Evolutionary conservation across 2,888 invertebrate genomes (phyloP), one percentile per base, ranked within the genome.

Genomic region (Sialis lutaria): DNA sequence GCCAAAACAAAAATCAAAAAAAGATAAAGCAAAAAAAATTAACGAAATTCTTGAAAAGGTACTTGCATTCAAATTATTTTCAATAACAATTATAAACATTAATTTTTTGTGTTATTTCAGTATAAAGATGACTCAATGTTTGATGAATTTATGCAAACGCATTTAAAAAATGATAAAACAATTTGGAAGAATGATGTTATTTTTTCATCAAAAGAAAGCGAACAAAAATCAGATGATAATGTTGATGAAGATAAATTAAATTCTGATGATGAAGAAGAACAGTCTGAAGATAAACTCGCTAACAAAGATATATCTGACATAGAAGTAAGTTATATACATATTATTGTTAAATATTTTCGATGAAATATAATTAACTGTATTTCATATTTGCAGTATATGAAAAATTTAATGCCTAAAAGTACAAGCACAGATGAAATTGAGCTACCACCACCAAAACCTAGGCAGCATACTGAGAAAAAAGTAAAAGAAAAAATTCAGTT

Each of bases 51-150:
- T 87, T 7, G 73, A 75, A 58, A 79, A 79, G 68, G 80, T 79
- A 64, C 51, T 31, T 52, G 46, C 33, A 22, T 1, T 46, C 42
- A 35, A 39, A 50, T 40, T 39, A 34, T 40, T 39, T 41, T 45
- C 33, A 30, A 5, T 30, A 31, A 41, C 44, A 33, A 6, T 44
- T 45, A 12, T 47, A 33, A 10, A 48, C 48, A 43, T 43, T 32
- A 47, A 46, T 44, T 57, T 62, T 40, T n/a, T n/a, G n/a, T 47
- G 37, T 53, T 46, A 44, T 62, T 67, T 49, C 59, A 84, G 75
- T 82, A 86, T 57, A 84, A 83, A 68, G 79, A 87, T 66, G 92
- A 95, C 68, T 87, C 90, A 31, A 68, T 86, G 44, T 95, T 96
- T 68, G 70, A 76, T 51, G 92, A 95, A 62, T 96, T 91, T 61